Base-by-base conservation (phyloP, 2,888 invertebrate species). In the Tachina lurida region DNA sequence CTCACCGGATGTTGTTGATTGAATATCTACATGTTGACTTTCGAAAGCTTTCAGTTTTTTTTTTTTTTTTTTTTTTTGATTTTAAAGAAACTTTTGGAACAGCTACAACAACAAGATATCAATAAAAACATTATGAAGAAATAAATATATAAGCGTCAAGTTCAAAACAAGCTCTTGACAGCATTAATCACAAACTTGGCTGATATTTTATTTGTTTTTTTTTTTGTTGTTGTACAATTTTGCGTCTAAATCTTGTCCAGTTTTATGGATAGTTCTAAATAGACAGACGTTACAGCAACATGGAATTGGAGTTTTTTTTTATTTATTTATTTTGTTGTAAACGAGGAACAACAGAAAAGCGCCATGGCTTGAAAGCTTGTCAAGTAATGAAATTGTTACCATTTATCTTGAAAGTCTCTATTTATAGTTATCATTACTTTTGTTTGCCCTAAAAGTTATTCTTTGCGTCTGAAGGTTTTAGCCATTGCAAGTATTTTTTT, bases 321-420 rank as follows among this genome's bases (percentile, higher is more conserved):
- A 47, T 10, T 49, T 47, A 19, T 12, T 19, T 31, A 31, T 31
- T 31, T 31, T 31, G 31, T 31, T 31, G 31, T 31, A 47, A 47
- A 65, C 2, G 22, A 45, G 43, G 22, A 62, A 71, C 22, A 54
- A 31, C 45, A 45, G 62, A 54, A 22, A 65, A 19, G 45, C 47
- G 47, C 56, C 41, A 41, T 63, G 43, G 87, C 86, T 87, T 87
- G 88, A 89, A 89, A 88, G 87, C 89, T 88, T 90, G 86, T 86
- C 87, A 90, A 87, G 88, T 89, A 89, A 88, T 90, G 89, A 90
- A 91, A 90, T 88, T 90, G 89, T 90, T 88, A 89, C 88, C 89
- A 91, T 90, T 91, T 89, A 89, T 91, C 90, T 89, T 89, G 13
- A 62, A 82, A 70, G 56, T 17, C 13, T 56, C 41, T 56, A 58